Conservation (phyloP, 1,140 invertebrate species). For the Ephestia elutella region DNA sequence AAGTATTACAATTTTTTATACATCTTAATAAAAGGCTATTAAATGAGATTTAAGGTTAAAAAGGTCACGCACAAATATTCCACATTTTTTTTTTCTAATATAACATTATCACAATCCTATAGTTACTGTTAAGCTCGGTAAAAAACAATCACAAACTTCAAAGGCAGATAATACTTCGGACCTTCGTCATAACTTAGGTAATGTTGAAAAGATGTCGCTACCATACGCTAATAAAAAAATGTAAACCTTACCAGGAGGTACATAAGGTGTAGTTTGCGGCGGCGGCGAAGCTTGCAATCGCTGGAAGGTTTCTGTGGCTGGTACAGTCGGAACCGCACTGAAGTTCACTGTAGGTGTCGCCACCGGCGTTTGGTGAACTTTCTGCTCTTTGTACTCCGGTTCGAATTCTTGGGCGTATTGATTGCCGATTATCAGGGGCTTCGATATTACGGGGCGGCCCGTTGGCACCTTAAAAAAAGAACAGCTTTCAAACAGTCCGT, state of each 20-base stretch:
- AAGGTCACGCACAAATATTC: no score
- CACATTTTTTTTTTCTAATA: no score
- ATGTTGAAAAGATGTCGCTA: not conserved
- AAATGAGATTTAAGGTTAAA: no score
- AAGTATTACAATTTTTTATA: no score
- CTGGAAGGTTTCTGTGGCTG: constrained; percentile 22
- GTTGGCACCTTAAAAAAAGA: constrained; percentile 42
- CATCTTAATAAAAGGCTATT: no score
- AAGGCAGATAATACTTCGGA: no score
- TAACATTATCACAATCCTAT: no score
- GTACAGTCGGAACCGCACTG: constrained; percentile 25
- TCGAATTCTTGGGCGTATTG: constrained; percentile 67
- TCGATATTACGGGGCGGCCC: constrained; percentile 49
- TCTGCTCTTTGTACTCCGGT: constrained; percentile 50
- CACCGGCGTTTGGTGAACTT: constrained; percentile 16
- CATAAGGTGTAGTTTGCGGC: constrained; percentile 47
- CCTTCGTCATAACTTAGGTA: not conserved
- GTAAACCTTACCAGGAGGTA: constrained; percentile 53
- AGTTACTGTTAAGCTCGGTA: no score
- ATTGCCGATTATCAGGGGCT: constrained; percentile 67
- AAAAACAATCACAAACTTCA: no score
- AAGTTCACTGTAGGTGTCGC: constrained; percentile 21
- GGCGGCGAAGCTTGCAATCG: constrained; percentile 43
- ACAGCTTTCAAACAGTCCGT: constrained; percentile 28
- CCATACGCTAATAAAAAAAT: not conserved